phyloP scores from a whole-genome alignment of 1,140 invertebrate species.

The Pseudomyrmex flavicornis region DNA sequence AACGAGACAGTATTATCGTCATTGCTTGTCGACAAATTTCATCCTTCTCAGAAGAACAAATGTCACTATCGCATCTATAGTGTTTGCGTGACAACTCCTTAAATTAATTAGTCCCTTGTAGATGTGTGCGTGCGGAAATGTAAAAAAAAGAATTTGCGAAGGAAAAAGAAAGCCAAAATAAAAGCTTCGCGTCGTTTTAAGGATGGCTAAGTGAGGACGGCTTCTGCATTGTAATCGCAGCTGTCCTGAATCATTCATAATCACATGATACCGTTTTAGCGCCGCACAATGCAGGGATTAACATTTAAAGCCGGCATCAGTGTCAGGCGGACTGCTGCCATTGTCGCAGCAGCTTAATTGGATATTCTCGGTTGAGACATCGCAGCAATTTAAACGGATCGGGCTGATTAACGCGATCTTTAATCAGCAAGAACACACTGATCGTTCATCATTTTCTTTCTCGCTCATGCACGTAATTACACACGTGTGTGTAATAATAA shows the following conservation, averaged over 20 bases:
- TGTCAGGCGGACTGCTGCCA: conserved; percentile 14
- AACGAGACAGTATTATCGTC: no score
- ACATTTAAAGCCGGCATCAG: background rate
- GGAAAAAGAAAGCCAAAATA: background rate
- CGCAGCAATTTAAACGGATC: conserved; percentile 3
- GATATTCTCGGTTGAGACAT: conserved; percentile 29
- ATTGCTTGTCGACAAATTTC: no score
- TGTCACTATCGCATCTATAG: no score
- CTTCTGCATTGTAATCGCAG: conserved; percentile 11
- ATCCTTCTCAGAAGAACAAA: no score
- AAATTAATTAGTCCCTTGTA: no score
- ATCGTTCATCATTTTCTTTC: conserved; percentile 9
- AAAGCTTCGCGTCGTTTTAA: background rate
- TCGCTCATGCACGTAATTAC: background rate
- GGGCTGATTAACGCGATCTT: conserved; percentile 35
- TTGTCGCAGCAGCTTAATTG: conserved; percentile 37
- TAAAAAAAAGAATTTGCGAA: background rate
- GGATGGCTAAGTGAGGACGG: conserved; percentile 3
- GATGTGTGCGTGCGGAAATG: background rate
- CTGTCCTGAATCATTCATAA: conserved; percentile 49
- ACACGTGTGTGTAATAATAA: background rate
- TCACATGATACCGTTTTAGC: conserved; percentile 9
- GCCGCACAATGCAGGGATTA: conserved; percentile 39
- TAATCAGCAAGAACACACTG: conserved; percentile 4
- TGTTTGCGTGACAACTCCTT: no score